Evolutionary conservation across 2,113 vertebrate genomes (phyloP), one percentile per base, ranked within the genome.

Genomic region (Oryzias javanicus): DNA sequence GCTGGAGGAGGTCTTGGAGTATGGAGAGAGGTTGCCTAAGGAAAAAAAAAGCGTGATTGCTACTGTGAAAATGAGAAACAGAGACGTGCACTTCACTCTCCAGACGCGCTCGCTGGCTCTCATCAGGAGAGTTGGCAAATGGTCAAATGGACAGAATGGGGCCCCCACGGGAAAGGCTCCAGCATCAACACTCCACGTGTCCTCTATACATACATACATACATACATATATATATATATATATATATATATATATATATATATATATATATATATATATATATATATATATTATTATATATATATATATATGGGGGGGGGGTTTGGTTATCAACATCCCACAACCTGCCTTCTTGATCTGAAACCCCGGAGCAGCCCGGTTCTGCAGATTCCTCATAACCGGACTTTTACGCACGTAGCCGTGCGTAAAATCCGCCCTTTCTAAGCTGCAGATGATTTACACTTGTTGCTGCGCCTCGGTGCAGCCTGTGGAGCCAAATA

Each of bases 181-280:
- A 83, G 84, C 79, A 81, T 75, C 83, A 89, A 86, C 85, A 80
- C 87, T 84, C 81, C 79, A 85, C 66, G 67, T 76, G 83, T 84
- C 80, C 76, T 70, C n/a, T n/a, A n/a, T n/a, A n/a, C n/a, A n/a
- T n/a, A n/a, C n/a, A n/a, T n/a, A n/a, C n/a, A n/a, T n/a, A n/a
- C n/a, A n/a, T n/a, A n/a, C n/a, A 63, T 62, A 61, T 69, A 55
- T 54, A 44, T 52, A 50, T 53, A 48, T 60, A 49, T 48, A 29
- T 62, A n/a, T 70, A 63, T 62, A 61, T 69, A 55, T 54, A 44
- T 52, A 50, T 53, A 48, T 60, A 49, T 48, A 29, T 62, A n/a
- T 70, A 63, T 62, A 61, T 69, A 55, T 54, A 44, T 52, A 50
- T 53, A 48, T 60, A 49, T 48, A 29, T 62, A 63, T 62, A 61